phyloP scores from a whole-genome alignment of 2,113 vertebrate genomes.

The Equus przewalskii region DNA sequence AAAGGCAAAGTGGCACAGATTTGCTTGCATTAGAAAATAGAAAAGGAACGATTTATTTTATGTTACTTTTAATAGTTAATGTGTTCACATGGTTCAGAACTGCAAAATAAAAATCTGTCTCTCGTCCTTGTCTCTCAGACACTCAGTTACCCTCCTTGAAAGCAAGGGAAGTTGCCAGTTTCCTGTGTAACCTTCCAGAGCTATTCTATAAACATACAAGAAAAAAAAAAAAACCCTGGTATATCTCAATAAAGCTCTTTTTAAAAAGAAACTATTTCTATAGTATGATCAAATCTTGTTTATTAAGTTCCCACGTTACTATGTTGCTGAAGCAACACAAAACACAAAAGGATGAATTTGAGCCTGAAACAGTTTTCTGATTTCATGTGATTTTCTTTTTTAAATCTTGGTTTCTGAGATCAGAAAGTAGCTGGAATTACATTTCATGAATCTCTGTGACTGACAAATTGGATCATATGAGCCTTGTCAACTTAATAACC shows the following conservation, averaged over 20 bases:
- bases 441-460: constrained; percentile 73
- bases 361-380: constrained; percentile 43
- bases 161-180: constrained; percentile 24
- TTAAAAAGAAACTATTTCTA: constrained; percentile 45
- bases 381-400: constrained; percentile 51
- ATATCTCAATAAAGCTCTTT: constrained; percentile 31
- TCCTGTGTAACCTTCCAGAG: constrained; percentile 45
- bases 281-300: constrained; percentile 35
- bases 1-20: background rate
- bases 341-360: constrained; percentile 51
- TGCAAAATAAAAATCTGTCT: constrained; percentile 35
- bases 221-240: background rate
- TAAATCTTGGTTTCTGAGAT: constrained; percentile 67
- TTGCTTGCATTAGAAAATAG: constrained; percentile 4
- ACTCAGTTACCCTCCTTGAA: background rate
- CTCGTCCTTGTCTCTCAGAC: background rate
- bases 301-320: constrained; percentile 35
- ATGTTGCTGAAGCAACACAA: constrained; percentile 54
- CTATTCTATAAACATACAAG: constrained; percentile 54
- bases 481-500: constrained; percentile 84
- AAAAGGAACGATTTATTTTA: constrained; percentile 22
- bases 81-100: constrained; percentile 26
- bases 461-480: constrained; percentile 79
- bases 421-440: constrained; percentile 67
- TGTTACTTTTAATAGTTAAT: constrained; percentile 57